A percentile compares a stretch with the other conserved stretches of the same genome.
Evolutionary conservation across 2,888 invertebrate species (phyloP).

Genomic region (Lasioglossum malachurum): DNA sequence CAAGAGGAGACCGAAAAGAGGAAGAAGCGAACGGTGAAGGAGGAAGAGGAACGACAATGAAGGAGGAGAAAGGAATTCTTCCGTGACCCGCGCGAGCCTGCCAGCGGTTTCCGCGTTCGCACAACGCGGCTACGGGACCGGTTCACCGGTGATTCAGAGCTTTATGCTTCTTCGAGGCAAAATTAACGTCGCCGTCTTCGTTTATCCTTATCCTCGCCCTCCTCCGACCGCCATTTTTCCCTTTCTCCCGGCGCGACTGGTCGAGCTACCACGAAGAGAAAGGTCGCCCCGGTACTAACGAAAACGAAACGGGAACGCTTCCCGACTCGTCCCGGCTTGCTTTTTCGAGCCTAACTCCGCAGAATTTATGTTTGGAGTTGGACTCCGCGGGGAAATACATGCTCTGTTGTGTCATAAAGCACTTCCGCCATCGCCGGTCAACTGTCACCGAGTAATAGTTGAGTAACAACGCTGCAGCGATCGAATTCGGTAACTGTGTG

Average conservation of each 20-base stretch:
- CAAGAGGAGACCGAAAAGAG: not conserved
- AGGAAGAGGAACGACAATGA: slow-evolving; percentile 27
- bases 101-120: slow-evolving; percentile 78
- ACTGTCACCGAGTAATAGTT: not conserved
- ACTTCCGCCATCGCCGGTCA: not conserved
- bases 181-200: slow-evolving; percentile 36
- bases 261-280: slow-evolving; percentile 35
- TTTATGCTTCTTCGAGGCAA: slow-evolving; percentile 56
- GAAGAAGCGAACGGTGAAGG: not conserved
- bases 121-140: slow-evolving; percentile 71
- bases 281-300: slow-evolving; percentile 42
- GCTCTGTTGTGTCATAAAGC: slow-evolving; percentile 2
- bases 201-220: not conserved
- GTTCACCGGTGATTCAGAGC: slow-evolving; percentile 77
- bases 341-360: not conserved
- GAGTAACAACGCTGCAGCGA: not conserved
- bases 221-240: slow-evolving; percentile 4
- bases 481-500: not conserved
- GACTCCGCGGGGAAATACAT: not conserved
- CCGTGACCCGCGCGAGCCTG: slow-evolving; percentile 67
- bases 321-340: not conserved
- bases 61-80: slow-evolving; percentile 70
- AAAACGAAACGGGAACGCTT: slow-evolving; percentile 52
- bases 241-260: not conserved
- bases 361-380: not conserved